A percentile compares a stretch with the other conserved stretches of the same genome.
phyloP scores from a whole-genome alignment of 2,888 invertebrate genomes.

The Eupithecia subumbrata region DNA sequence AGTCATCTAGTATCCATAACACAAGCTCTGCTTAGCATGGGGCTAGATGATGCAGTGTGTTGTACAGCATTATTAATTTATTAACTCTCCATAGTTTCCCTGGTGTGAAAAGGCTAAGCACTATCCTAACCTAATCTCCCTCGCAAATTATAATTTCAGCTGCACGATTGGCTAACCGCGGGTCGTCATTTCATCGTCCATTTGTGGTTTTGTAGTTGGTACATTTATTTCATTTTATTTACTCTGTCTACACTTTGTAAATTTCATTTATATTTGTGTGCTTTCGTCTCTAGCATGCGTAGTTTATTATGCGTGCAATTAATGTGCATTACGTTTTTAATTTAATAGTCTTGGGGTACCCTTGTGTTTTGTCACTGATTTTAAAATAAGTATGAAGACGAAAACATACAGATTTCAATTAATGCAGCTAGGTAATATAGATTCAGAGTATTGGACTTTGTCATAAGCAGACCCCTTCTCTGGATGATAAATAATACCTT shows the following conservation, averaged over 20 bases:
- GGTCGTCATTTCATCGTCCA: conserved; percentile 25
- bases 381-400: not conserved
- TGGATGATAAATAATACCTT: too few species aligned
- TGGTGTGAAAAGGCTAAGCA: not conserved
- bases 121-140: conserved; percentile 18
- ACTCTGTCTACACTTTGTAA: conserved; percentile 1
- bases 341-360: not conserved
- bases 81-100: not conserved
- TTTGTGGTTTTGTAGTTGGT: conserved; percentile 26
- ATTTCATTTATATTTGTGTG: not conserved
- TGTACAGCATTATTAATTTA: not conserved
- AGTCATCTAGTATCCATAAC: not conserved
- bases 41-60: not conserved
- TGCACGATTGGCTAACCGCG: conserved; percentile 17
- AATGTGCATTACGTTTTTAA: conserved; percentile 1
- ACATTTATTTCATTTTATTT: conserved; percentile 8
- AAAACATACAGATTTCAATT: not conserved
- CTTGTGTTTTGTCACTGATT: not conserved
- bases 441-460: too few species aligned
- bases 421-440: not conserved
- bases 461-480: too few species aligned
- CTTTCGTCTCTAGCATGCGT: not conserved
- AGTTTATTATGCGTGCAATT: not conserved
- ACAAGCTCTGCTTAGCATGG: not conserved
- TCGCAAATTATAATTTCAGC: conserved; percentile 27